Evolutionary conservation across 2,113 vertebrate species (phyloP), one percentile per base, ranked within the genome.

Genomic region (Seriola quinqueradiata): DNA sequence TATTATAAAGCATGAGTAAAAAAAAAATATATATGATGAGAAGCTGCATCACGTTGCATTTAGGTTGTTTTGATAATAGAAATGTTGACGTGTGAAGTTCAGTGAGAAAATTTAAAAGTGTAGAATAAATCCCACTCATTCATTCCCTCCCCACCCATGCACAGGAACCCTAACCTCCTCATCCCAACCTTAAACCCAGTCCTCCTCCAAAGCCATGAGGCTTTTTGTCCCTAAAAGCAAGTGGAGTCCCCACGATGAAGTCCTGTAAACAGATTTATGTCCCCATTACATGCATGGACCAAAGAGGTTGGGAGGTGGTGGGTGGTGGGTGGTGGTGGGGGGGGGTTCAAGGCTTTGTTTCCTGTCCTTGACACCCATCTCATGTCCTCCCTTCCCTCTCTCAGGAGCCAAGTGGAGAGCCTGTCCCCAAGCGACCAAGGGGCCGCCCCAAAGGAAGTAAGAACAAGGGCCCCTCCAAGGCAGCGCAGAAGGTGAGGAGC

Each of bases 381-480:
- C 82, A 83, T 84, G 82, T 77, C 38, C 52, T 68, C 25, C 75
- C 54, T 28, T 65, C 69, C 64, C 23, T 65, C 64, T 65, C 64
- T 72, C 95, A 99, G 97, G 97, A 98, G 92, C 96, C 97, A 89
- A 95, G 95, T 54, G 97, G 97, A 93, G 97, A 98, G 90, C 97
- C 97, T 79, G 97, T 96, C 95, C 97, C 97, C 93, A 99, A 99
- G 96, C 96, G 97, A 95, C 97, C 97, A 82, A 96, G 97, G 94
- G 97, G 97, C 93, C 96, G 97, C 94, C 97, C 97, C 77, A 99
- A 98, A 96, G 97, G 97, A 95, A 99, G 97, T 95, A 99, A 99
- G 95, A 99, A 98, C 95, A 99, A 99, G 96, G 97, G 97, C 82
- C 97, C 97, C 38, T 98, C 97, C 70, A 99, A 99, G 96, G 97